phyloP scores from a whole-genome alignment of 2,888 invertebrate species.

The Acrobasis repandana region DNA sequence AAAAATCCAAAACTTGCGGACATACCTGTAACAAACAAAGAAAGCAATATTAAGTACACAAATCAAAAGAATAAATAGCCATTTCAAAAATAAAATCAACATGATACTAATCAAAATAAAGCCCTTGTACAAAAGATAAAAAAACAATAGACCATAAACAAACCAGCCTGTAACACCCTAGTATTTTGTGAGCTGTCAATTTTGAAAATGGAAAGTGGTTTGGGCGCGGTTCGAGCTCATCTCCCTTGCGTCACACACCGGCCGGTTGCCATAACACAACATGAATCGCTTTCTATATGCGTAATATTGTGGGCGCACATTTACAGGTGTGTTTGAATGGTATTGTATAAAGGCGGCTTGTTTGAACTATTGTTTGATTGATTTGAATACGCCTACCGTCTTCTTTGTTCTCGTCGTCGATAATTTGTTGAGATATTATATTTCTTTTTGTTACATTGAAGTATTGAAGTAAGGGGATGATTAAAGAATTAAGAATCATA shows the following conservation, averaged over 20 bases:
- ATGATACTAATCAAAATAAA: not conserved
- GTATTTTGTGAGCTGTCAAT: slow-evolving; percentile 39
- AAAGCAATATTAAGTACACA: not conserved
- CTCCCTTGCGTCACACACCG: slow-evolving; percentile 49
- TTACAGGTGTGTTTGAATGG: slow-evolving; percentile 26
- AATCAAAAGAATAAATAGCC: not conserved
- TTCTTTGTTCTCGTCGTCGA: not conserved
- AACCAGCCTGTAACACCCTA: slow-evolving; percentile 18
- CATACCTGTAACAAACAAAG: slow-evolving; percentile 5
- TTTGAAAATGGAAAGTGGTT: slow-evolving; percentile 59
- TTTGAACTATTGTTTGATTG: slow-evolving; percentile 11
- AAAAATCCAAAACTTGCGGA: not conserved
- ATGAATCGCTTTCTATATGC: slow-evolving; percentile 57
- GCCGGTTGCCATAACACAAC: slow-evolving; percentile 19
- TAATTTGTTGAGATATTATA: not conserved
- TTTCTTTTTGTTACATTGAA: not conserved
- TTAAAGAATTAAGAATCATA: too few relatives aligned
- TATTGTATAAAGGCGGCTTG: slow-evolving; percentile 6
- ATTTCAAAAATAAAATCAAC: too few relatives aligned
- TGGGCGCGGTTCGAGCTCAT: slow-evolving; percentile 40
- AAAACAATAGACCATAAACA: slow-evolving; percentile 22
- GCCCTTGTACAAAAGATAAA: not conserved
- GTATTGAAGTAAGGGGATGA: too few relatives aligned
- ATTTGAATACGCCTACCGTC: slow-evolving; percentile 9
- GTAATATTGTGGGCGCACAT: slow-evolving; percentile 40